Base-by-base conservation (phyloP, 1,140 invertebrate genomes). In the Cepaea nemoralis region DNA sequence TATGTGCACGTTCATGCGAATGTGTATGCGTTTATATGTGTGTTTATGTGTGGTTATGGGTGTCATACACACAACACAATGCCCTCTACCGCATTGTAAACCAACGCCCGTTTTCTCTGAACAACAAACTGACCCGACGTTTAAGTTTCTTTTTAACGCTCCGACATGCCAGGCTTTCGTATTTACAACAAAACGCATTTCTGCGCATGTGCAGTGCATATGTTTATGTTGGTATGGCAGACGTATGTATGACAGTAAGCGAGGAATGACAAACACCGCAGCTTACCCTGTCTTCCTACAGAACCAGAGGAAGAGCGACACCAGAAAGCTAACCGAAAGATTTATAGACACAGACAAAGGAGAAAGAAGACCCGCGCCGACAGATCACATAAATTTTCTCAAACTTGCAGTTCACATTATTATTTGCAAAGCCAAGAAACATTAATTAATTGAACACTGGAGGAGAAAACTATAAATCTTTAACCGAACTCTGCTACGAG, bases 401-500 rank as follows among this genome's bases (percentile, higher is more conserved):
- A 63, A 63, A n/a, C 27, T 63, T 63, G 59, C 59, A 63, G 59
- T 63, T 63, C 59, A 63, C 59, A 63, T 63, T 63, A 63, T 63
- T 63, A 63, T 63, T 63, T 63, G 59, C 59, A 63, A 27, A 63
- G 27, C n/a, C n/a, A 63, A 63, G 59, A 27, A 31, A 31, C 59
- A 63, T 63, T 63, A 63, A 63, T 63, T 63, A 63, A 63, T 63
- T 63, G 59, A 63, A 63, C 59, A 31, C 59, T 31, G 33, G 59
- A 63, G 59, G 59, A 63, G 59, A 63, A 63, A 63, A 63, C 59
- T 27, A 63, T 63, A 63, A 63, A 63, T 63, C 59, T 63, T 63
- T 6, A 63, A 63, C 59, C 59, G n/a, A 63, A 8, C 59, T 27
- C 22, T 63, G 59, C 33, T 63, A 31, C 59, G 16, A 6, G 59